Base-by-base conservation (phyloP, 2,113 vertebrate species). In the Muntiacus muntjak region DNA sequence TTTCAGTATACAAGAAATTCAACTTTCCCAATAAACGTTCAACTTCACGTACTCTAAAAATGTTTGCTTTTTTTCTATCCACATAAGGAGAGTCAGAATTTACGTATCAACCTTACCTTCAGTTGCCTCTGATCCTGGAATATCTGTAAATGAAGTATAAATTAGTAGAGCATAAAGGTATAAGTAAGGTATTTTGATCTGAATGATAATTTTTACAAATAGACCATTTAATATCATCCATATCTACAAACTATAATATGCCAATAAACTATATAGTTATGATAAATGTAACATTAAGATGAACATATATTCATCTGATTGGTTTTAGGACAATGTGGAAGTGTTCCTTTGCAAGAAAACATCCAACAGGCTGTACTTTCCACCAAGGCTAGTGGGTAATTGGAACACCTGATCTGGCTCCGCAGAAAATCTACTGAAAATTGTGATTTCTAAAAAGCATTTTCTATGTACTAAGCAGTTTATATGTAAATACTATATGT, bases 21-120 rank as follows among this genome's bases (percentile, higher is more conserved):
- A 95, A 98, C 98, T 99, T 99, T 99, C 98, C 98, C 98, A 99
- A 99, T 99, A 99, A 99, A 99, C 98, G 97, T 98, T 98, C 97
- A 96, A 98, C 98, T 99, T 98, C 98, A 86, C 98, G 97, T 98
- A 98, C 97, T 97, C 97, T 93, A 97, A 96, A 98, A 96, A 88
- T 94, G 71, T 82, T 15, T 98, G 97, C n/a, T 94, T 76, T 21
- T 89, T 90, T 97, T 74, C 90, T 79, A 2, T 33, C 14, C 16
- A n/a, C n/a, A 64, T 28, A 54, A 47, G 26, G 84, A 47, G 13
- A 64, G n/a, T 64, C 57, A 30, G 23, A 17, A 79, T 89, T 90
- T 62, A 4, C 19, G 1, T 25, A 43, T 15, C 13, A 28, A 6
- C 14, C 7, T 87, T 60, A 10, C 12, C 33, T 54, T 43, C 50